phyloP scores from a whole-genome alignment of 1,140 invertebrate genomes.

The Hirudo medicinalis region DNA sequence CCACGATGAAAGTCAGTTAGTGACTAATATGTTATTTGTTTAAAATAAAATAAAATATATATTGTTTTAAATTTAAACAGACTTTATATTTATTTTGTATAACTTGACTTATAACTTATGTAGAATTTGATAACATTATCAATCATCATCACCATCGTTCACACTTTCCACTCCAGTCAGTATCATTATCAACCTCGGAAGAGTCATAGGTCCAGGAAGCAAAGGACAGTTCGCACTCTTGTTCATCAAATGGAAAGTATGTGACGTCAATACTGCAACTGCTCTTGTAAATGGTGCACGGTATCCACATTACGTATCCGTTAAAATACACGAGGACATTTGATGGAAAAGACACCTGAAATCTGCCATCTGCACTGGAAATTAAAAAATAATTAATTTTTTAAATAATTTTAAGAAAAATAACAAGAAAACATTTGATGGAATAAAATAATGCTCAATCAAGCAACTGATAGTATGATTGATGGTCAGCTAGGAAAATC shows the following conservation, averaged over 20 bases:
- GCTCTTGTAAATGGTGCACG: conserved; percentile 95
- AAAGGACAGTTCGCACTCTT: conserved; percentile 70
- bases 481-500: no score
- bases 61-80: no score
- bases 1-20: no score
- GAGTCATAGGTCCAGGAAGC: conserved; percentile 76
- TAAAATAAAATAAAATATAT: no score
- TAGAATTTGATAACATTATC: no score
- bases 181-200: conserved; percentile 2
- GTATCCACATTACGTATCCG: conserved; percentile 79
- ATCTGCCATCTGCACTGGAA: conserved; percentile 22
- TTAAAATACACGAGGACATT: conserved; percentile 85
- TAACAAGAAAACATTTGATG: neutral
- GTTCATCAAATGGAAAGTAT: conserved; percentile 72
- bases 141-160: no score
- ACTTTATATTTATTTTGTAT: no score
- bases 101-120: no score
- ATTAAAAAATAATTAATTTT: neutral
- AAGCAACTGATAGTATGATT: neutral
- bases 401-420: neutral
- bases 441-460: neutral
- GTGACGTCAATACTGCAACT: conserved; percentile 89
- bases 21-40: no score
- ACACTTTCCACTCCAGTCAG: no score
- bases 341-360: conserved; percentile 60